Percentiles rank a stretch among this genome's conserved stretches.
These are phyloP conservation scores for Parelbella ahira DNA, from an alignment of 2,888 invertebrate genomes.

Conservation along the genomic window DNA sequence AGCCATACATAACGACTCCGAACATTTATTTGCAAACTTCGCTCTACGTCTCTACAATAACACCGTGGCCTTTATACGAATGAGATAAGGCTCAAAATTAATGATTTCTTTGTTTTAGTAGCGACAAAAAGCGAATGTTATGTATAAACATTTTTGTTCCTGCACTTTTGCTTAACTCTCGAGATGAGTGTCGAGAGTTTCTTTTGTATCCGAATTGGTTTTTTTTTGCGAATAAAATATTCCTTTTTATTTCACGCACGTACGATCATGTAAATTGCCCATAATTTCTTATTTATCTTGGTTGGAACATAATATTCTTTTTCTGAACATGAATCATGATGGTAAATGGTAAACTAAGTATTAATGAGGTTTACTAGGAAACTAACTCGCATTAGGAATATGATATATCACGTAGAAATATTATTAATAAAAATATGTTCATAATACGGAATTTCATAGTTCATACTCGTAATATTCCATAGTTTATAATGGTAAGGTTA, in stretches of 20 bases:
- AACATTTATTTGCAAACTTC: slow-evolving; percentile 25
- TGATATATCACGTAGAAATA: no score
- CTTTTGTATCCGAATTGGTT: slow-evolving; percentile 43
- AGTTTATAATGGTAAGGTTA: no score
- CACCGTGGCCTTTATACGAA: slow-evolving; percentile 18
- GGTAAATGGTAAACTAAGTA: not conserved
- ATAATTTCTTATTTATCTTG: slow-evolving; percentile 13
- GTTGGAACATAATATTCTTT: slow-evolving; percentile 1
- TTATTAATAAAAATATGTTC: no score
- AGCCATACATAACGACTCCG: slow-evolving; percentile 21
- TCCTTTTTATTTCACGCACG: slow-evolving; percentile 25
- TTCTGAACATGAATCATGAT: no score
- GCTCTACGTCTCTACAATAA: not conserved
- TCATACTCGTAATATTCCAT: no score
- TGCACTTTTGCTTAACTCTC: slow-evolving; percentile 54
- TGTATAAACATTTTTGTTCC: slow-evolving; percentile 47
- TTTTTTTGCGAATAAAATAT: slow-evolving; percentile 24
- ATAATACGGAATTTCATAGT: no score
- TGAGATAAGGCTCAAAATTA: slow-evolving; percentile 44
- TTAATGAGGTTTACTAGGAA: no score
- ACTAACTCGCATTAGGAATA: no score
- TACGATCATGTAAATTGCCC: slow-evolving; percentile 15
- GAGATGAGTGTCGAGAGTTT: slow-evolving; percentile 54
- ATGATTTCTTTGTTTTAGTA: slow-evolving; percentile 18
- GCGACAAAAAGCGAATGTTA: slow-evolving; percentile 18